Conservation (phyloP, 2,888 invertebrate genomes). For the Gortyna flavago region DNA sequence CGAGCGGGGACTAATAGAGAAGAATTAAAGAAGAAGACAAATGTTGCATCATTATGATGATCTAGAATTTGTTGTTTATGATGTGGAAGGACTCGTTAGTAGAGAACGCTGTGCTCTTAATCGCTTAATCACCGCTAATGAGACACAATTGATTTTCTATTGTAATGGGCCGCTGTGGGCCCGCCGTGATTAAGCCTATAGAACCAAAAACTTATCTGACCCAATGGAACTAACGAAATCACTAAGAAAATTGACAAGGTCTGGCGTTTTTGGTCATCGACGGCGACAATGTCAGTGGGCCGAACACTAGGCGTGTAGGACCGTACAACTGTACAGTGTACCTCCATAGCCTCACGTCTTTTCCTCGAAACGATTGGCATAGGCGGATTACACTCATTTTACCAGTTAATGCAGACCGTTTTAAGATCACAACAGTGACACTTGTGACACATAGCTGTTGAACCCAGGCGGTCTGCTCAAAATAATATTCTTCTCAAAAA, state of each 20-base stretch:
- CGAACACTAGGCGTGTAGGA: background rate
- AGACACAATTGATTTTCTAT: too few relatives aligned
- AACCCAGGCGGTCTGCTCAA: background rate
- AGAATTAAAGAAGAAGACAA: background rate
- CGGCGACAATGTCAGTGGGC: background rate
- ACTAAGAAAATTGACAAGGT: background rate
- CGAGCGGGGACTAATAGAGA: background rate
- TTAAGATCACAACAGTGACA: background rate
- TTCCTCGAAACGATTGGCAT: conserved; percentile 1
- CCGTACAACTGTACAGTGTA: background rate
- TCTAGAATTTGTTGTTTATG: background rate
- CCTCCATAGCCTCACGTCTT: conserved; percentile 5
- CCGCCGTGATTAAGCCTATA: too few relatives aligned
- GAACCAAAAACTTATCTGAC: background rate
- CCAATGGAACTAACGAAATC: background rate
- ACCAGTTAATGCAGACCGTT: background rate
- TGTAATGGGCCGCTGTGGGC: too few relatives aligned
- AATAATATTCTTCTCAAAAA: background rate
- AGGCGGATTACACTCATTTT: background rate
- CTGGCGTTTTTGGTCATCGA: background rate
- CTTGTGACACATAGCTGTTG: background rate
- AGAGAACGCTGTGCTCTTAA: background rate
- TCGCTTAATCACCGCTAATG: too few relatives aligned
- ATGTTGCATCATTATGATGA: background rate
- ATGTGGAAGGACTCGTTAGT: background rate